phyloP scores from a whole-genome alignment of 2,113 vertebrate species.

The Pionites leucogaster region DNA sequence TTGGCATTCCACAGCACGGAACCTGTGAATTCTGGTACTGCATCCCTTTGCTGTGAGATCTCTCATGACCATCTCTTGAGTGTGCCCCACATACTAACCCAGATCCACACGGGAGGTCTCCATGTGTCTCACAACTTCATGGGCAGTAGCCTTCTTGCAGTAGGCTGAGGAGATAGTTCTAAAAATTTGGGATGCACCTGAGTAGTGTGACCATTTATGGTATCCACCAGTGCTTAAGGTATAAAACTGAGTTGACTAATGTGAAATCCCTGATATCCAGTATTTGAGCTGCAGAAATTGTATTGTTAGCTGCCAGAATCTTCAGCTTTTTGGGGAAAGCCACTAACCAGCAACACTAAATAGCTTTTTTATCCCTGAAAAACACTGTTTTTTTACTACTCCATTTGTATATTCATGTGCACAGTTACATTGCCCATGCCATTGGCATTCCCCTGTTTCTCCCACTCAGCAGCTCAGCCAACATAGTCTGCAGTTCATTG shows the following conservation, averaged over 20 bases:
- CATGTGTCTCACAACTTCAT: neutral
- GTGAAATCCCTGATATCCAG: accelerated
- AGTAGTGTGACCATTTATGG: neutral
- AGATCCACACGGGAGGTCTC: neutral
- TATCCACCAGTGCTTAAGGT: neutral
- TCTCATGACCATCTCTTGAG: neutral
- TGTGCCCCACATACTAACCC: neutral
- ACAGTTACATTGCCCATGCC: neutral
- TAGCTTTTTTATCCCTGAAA: neutral
- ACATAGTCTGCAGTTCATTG: neutral
- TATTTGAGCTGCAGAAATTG: neutral
- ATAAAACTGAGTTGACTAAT: neutral
- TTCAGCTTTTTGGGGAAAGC: neutral
- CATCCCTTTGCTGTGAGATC: neutral
- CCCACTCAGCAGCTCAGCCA: accelerated
- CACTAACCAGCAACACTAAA: neutral
- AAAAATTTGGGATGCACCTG: neutral
- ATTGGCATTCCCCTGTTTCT: neutral
- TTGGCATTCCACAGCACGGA: neutral
- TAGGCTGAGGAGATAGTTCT: neutral
- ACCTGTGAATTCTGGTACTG: neutral
- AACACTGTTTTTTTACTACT: neutral
- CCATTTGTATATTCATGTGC: neutral
- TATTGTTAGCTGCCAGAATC: neutral
- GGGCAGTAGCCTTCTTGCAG: neutral